These are phyloP conservation scores for Andrena haemorrhoa DNA, from an alignment of 2,888 invertebrate genomes.

Conservation along the genomic window DNA sequence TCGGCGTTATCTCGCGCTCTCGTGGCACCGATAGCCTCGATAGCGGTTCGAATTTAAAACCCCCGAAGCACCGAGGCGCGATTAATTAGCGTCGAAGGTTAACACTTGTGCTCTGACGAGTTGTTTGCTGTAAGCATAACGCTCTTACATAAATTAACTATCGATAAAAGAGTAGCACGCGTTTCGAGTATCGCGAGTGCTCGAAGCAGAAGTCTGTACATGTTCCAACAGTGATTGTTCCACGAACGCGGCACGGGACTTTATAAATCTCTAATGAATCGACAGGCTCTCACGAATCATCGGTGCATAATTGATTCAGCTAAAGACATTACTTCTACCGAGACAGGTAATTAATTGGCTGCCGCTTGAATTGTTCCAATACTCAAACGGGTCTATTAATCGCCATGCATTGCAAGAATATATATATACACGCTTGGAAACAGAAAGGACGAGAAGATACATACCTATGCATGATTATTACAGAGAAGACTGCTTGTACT, in stretches of 20 bases:
- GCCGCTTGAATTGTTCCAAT: too few relatives aligned
- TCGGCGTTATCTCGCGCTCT: constrained; percentile 1
- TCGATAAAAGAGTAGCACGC: background rate
- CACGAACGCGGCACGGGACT: background rate
- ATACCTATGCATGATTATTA: too few relatives aligned
- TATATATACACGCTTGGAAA: too few relatives aligned
- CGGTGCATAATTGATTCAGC: background rate
- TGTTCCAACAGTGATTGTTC: background rate
- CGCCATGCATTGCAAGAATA: too few relatives aligned
- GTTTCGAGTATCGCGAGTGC: background rate
- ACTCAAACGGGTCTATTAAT: too few relatives aligned
- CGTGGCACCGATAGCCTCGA: background rate
- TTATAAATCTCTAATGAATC: background rate
- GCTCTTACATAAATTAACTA: constrained; percentile 26
- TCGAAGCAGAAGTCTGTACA: background rate
- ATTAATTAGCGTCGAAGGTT: constrained; percentile 32
- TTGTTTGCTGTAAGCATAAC: constrained; percentile 5
- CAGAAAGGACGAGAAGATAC: too few relatives aligned
- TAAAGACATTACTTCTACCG: background rate
- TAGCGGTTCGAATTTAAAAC: constrained; percentile 11
- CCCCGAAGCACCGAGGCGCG: background rate
- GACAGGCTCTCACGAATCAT: background rate
- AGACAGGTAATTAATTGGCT: background rate
- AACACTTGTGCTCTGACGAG: background rate
- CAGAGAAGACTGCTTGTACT: too few relatives aligned